These are phyloP conservation scores for Mylabris sibirica DNA, from an alignment of 2,888 invertebrate genomes.

Conservation along the genomic window DNA sequence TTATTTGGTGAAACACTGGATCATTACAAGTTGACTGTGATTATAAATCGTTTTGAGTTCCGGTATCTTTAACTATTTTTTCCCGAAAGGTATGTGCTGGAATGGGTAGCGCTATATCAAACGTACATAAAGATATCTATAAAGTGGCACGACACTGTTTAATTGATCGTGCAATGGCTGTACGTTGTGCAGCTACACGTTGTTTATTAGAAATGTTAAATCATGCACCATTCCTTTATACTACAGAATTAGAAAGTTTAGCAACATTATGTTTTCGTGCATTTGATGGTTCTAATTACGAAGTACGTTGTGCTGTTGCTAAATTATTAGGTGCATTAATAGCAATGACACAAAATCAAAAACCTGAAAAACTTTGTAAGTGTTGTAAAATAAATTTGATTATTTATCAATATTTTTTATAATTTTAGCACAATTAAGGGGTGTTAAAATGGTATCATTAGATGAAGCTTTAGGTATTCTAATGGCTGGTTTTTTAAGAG, in stretches of 20 bases:
- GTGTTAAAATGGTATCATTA: conserved; percentile 75
- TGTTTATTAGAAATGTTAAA: conserved; percentile 89
- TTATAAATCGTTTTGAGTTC: too few species aligned
- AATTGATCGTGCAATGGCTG: conserved; percentile 91
- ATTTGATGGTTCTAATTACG: conserved; percentile 91
- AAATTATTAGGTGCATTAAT: conserved; percentile 88
- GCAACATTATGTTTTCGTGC: conserved; percentile 92
- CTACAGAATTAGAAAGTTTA: conserved; percentile 89
- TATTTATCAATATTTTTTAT: conserved; percentile 5
- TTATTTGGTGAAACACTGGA: too few species aligned
- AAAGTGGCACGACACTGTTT: conserved; percentile 88
- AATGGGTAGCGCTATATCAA: conserved; percentile 91
- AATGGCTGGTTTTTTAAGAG: conserved; percentile 92
- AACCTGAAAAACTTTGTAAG: conserved; percentile 62
- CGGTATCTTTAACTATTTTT: neutral
- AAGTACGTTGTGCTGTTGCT: conserved; percentile 90
- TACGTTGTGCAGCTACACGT: conserved; percentile 91
- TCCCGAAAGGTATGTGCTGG: conserved; percentile 79
- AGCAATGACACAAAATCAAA: conserved; percentile 81
- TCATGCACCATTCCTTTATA: conserved; percentile 83
- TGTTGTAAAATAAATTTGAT: neutral
- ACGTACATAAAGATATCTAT: conserved; percentile 88
- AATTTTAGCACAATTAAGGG: conserved; percentile 60
- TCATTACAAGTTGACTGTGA: too few species aligned
- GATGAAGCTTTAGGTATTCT: conserved; percentile 92